These are phyloP conservation scores for Acleris sparsana DNA, from an alignment of 2,888 invertebrate species.

Conservation along the genomic window DNA sequence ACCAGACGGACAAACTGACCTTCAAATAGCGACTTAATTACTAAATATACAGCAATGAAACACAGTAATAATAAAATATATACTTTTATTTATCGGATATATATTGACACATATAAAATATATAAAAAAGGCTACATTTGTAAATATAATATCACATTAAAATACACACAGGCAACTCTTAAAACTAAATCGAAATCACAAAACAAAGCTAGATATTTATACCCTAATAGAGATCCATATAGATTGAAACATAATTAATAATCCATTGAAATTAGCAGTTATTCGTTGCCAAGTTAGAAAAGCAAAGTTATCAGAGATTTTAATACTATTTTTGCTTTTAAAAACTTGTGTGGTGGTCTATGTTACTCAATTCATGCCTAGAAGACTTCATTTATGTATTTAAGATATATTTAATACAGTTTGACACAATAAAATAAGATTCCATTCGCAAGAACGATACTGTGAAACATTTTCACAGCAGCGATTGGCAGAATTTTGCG, in stretches of 20 bases:
- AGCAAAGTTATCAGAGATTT: too few relatives aligned
- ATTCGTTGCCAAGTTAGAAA: background rate
- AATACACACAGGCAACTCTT: constrained; percentile 52
- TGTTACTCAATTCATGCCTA: too few relatives aligned
- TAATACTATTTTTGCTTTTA: too few relatives aligned
- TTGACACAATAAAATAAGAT: too few relatives aligned
- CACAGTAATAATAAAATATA: constrained; percentile 14
- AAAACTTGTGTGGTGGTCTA: too few relatives aligned
- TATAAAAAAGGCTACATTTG: constrained; percentile 53
- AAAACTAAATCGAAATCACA: constrained; percentile 31
- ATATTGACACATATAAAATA: constrained; percentile 44
- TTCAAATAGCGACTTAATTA: too few relatives aligned
- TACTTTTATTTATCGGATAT: constrained; percentile 21
- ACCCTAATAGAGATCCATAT: constrained; percentile 1
- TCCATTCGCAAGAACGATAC: too few relatives aligned
- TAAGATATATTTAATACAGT: too few relatives aligned
- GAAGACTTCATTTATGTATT: too few relatives aligned
- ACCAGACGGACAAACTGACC: too few relatives aligned
- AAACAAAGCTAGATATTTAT: constrained; percentile 20
- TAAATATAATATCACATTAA: constrained; percentile 50
- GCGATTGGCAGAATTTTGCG: too few relatives aligned
- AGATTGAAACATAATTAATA: background rate
- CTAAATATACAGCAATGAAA: constrained; percentile 13
- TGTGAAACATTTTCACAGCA: too few relatives aligned
- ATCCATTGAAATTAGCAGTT: background rate